Conservation (phyloP, 2,888 invertebrate genomes). For the Tachystola acroxantha region DNA sequence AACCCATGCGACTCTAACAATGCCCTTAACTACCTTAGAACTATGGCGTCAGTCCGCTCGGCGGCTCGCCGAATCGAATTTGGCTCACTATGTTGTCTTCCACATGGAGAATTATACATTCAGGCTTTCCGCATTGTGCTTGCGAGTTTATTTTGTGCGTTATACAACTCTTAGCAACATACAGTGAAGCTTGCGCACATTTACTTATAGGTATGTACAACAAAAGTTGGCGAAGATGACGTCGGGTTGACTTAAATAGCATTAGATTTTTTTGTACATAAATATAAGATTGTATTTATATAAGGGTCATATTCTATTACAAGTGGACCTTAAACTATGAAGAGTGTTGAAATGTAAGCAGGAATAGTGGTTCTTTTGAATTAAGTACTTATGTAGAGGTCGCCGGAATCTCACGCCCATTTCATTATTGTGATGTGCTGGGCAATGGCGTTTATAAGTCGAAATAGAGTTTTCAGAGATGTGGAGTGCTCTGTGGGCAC, state of each 20-base stretch:
- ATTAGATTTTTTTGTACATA: conserved; percentile 1
- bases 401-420: no score
- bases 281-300: no score
- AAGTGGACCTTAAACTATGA: no score
- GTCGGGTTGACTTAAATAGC: conserved; percentile 28
- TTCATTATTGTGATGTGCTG: no score
- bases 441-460: no score
- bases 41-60: conserved; percentile 15
- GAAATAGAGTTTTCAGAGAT: no score
- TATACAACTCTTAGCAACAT: conserved; percentile 37
- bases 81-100: conserved; percentile 73
- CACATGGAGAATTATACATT: conserved; percentile 61
- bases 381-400: no score
- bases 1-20: conserved; percentile 7
- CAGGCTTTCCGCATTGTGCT: conserved; percentile 50
- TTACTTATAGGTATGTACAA: background rate
- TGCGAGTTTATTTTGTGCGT: conserved; percentile 52
- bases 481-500: no score
- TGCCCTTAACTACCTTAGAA: conserved; percentile 13
- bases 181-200: conserved; percentile 25
- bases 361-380: no score
- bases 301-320: no score
- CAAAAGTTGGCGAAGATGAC: no score
- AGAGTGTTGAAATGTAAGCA: no score
- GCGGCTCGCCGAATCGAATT: conserved; percentile 18